phyloP scores from a whole-genome alignment of 2,113 vertebrate species.

The Semnornis frantzii region DNA sequence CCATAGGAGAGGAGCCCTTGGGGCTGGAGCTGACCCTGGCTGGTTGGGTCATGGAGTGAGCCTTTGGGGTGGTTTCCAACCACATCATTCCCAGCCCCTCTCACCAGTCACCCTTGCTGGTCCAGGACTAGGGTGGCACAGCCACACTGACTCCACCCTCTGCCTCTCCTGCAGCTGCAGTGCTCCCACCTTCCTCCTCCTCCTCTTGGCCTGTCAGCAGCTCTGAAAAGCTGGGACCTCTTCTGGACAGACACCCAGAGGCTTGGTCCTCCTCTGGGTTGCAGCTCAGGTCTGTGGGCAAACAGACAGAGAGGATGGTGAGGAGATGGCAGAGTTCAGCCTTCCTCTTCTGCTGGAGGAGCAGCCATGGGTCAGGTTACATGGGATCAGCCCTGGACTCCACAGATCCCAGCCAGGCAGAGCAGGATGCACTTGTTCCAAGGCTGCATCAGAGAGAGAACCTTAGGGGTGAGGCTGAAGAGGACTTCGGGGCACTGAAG shows the following conservation, averaged over 20 bases:
- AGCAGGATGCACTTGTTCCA: accelerated
- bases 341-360: neutral
- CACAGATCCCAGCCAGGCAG: neutral
- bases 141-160: conserved; percentile 61
- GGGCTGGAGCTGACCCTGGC: neutral
- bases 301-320: neutral
- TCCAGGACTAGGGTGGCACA: neutral
- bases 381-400: neutral
- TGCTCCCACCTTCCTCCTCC: conserved; percentile 65
- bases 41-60: accelerated
- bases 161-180: conserved; percentile 61
- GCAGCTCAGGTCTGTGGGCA: conserved; percentile 59
- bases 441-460: neutral
- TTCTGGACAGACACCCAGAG: conserved; percentile 58
- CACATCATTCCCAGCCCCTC: neutral
- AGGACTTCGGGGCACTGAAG: neutral
- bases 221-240: conserved; percentile 62
- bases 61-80: neutral
- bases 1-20: accelerated
- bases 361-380: accelerated
- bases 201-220: conserved; percentile 61
- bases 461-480: neutral
- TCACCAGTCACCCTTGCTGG: neutral
- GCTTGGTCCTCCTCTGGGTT: conserved; percentile 71
- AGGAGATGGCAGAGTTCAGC: neutral